Evolutionary conservation across 2,888 invertebrate species (phyloP), one percentile per base, ranked within the genome.

Genomic region (Microctonus aethiopoides): DNA sequence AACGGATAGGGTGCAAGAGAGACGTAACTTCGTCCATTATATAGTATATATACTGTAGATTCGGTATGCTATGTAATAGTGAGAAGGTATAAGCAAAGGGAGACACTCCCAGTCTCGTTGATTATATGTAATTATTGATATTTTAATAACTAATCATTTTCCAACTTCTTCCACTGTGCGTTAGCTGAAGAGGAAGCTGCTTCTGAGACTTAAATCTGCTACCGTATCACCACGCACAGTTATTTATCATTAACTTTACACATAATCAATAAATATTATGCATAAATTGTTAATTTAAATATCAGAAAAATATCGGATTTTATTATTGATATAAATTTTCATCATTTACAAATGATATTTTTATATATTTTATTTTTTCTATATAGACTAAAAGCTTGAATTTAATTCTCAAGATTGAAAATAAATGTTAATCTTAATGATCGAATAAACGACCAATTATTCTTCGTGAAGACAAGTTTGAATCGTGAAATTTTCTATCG

Each of bases 81-180:
- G 65, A 65, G 52, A 66, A 52, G 32, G 51, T 20, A 46, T 24
- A 63, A 62, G 22, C n/a, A 46, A 46, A 46, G 79, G 80, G 77
- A 80, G 85, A 85, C 85, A 85, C 85, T 83, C 85, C 86, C 84
- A 79, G 76, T 75, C 74, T 75, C 65, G 79, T 82, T 86, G 84
- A 86, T 86, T 86, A 86, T 86, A 86, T 86, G 81, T 85, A 84
- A 86, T 86, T 86, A 86, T 84, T 82, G 83, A 82, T 82, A 86
- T 86, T 86, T 86, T 86, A 85, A 86, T 86, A 86, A 85, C 85
- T 86, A 83, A 86, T 86, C 86, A 86, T 86, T 86, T 85, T 82
- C 81, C 79, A 67, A 67, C 72, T 74, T 77, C 80, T 51, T 46
- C 32, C 22, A 32, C 41, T 68, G 65, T 59, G 64, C 67, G 24